phyloP scores from a whole-genome alignment of 2,113 vertebrate genomes.

The Mesitornis unicolor region DNA sequence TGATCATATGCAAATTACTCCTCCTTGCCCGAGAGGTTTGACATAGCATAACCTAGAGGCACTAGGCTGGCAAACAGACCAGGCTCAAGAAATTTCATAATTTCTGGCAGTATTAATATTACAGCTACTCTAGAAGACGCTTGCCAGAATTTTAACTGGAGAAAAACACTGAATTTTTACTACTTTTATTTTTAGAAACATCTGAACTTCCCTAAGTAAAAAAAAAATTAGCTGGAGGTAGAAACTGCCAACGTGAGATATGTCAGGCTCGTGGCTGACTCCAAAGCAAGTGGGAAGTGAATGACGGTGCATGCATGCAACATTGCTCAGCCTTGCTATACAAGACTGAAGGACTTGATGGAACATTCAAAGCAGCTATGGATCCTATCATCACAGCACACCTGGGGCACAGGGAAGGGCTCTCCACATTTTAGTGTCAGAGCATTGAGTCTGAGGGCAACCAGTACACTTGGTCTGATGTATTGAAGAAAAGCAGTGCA shows the following conservation, averaged over 20 bases:
- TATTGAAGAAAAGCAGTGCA: rapidly evolving
- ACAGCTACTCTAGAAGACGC: not conserved
- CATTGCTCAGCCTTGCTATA: not conserved
- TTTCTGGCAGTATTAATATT: not conserved
- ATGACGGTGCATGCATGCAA: not conserved
- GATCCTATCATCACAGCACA: not conserved
- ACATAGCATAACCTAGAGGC: not conserved
- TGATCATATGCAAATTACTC: not conserved
- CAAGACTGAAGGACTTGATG: not conserved
- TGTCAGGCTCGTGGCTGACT: not conserved
- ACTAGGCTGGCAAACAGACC: not conserved
- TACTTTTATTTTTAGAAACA: not conserved
- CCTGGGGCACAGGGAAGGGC: not conserved
- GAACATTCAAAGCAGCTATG: not conserved
- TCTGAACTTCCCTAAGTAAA: not conserved
- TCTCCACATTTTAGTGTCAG: not conserved
- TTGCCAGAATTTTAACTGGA: not conserved
- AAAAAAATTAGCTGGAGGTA: not conserved
- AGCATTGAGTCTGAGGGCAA: not conserved
- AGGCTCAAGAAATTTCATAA: not conserved
- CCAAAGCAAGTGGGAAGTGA: not conserved
- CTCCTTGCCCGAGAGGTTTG: not conserved
- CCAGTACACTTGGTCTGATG: not conserved
- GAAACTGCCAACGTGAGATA: not conserved
- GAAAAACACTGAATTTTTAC: not conserved